phyloP scores from a whole-genome alignment of 2,797 vertebrate species.

The Bovichtus diacanthus region DNA sequence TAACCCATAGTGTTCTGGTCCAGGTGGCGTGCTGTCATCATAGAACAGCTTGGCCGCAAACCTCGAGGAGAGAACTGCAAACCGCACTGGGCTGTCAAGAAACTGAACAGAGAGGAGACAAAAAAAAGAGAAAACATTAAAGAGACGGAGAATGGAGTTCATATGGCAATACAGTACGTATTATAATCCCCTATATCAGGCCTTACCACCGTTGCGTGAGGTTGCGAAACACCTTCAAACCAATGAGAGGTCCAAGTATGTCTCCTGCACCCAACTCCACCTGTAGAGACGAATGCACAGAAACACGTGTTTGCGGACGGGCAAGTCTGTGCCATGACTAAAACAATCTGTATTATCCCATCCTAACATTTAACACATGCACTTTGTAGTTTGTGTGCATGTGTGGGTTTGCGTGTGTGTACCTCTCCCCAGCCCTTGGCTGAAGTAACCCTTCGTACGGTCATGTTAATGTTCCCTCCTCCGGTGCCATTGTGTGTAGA shows the following conservation, averaged over 20 bases:
- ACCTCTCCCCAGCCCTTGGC: conserved; percentile 98
- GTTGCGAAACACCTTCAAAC: conserved; percentile 96
- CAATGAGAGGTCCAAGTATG: conserved; percentile 93
- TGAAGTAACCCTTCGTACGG: conserved; percentile 92
- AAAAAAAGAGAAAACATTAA: not conserved
- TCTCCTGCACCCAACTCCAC: conserved; percentile 96
- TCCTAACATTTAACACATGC: not conserved
- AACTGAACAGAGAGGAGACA: conserved; percentile 79
- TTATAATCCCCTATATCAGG: not conserved
- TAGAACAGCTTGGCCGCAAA: conserved; percentile 90
- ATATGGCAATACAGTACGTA: not conserved
- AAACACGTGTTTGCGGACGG: not conserved
- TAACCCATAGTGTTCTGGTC: conserved; percentile 99
- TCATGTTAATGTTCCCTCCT: conserved; percentile 94
- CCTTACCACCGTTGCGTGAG: conserved; percentile 92
- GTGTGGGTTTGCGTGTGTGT: conserved; percentile 29
- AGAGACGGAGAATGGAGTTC: not conserved
- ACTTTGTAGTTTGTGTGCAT: conserved; percentile 6
- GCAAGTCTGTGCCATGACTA: not conserved
- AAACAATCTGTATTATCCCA: not conserved
- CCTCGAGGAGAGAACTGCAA: conserved; percentile 95
- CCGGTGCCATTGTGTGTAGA: conserved; percentile 97
- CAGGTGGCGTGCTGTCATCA: conserved; percentile 93
- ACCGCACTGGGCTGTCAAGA: conserved; percentile 94
- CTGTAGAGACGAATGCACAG: conserved; percentile 76